Evolutionary conservation across 2,113 vertebrate genomes (phyloP).

Genomic region (Phrynosoma platyrhinos): DNA sequence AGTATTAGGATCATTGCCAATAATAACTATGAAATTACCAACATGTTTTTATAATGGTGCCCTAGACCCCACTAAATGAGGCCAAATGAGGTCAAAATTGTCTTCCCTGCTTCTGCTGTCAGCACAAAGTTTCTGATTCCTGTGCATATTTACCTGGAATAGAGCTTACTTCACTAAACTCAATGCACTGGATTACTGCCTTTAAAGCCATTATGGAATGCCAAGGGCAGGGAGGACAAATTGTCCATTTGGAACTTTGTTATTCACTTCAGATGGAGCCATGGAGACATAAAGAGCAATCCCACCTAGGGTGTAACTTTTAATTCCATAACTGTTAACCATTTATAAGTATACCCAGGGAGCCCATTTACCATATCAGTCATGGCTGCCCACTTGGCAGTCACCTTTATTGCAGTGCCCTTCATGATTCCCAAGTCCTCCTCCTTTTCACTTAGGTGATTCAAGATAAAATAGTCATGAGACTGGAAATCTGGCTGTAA

Average conservation of each 20-base stretch:
- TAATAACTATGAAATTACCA: background rate
- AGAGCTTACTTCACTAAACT: background rate
- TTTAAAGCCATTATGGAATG: background rate
- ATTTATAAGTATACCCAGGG: constrained; percentile 13
- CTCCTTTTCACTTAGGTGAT: constrained; percentile 20
- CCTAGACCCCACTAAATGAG: background rate
- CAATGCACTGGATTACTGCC: background rate
- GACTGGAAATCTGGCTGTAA: constrained; percentile 26
- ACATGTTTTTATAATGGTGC: background rate
- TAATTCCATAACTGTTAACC: background rate
- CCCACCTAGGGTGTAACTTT: constrained; percentile 10
- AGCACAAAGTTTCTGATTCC: background rate
- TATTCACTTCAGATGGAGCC: background rate
- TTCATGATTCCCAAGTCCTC: constrained; percentile 4
- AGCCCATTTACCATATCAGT: constrained; percentile 14
- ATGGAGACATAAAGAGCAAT: background rate
- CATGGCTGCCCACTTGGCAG: background rate
- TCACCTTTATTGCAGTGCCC: constrained; percentile 7
- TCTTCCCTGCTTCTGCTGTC: background rate
- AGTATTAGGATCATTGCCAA: background rate
- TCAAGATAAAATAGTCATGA: constrained; percentile 6
- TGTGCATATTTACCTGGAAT: background rate
- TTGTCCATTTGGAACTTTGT: background rate
- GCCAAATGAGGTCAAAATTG: background rate
- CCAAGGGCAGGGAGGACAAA: background rate